Evolutionary conservation across 2,888 invertebrate genomes (phyloP), one percentile per base, ranked within the genome.

Genomic region (Hypomecis atomaria): DNA sequence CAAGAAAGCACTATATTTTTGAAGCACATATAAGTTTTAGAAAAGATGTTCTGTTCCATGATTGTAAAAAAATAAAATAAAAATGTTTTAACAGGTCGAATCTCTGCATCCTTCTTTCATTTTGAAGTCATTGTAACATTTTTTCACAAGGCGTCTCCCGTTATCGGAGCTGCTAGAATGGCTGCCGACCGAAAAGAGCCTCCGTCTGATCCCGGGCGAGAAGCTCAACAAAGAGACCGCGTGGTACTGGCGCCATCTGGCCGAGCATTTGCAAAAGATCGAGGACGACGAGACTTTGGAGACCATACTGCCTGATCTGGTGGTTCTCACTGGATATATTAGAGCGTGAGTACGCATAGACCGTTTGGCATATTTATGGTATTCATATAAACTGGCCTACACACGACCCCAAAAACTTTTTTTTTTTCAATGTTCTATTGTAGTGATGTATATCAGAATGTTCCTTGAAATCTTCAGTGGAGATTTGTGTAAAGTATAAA

Each of bases 301-400:
- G 52, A 86, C 85, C 4, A 87, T 96, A 57, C 77, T 96, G 50
- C 98, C 98, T 0, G 97, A 97, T 76, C 83, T 97, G 58, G 94
- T 96, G 0, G 93, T 94, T 33, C 96, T 97, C 71, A 96, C 96
- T 70, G 90, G 93, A 36, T 97, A 97, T 81, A 94, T 97, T 9
- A 92, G 94, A 74, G 93, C 94, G 94, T 97, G 86, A 89, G 94
- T 93, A n/a, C n/a, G n/a, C n/a, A n/a, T n/a, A n/a, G n/a, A n/a
- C n/a, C n/a, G n/a, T n/a, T n/a, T n/a, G n/a, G n/a, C n/a, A n/a
- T n/a, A n/a, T n/a, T n/a, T n/a, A n/a, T n/a, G n/a, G n/a, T n/a
- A n/a, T n/a, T n/a, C n/a, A n/a, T n/a, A n/a, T n/a, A n/a, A n/a
- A n/a, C n/a, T n/a, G n/a, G n/a, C n/a, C n/a, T n/a, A n/a, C n/a